Percentiles rank a stretch among this genome's conserved stretches.
Conservation (phyloP, 2,113 vertebrate species). For the Elaphurus davidianus region DNA sequence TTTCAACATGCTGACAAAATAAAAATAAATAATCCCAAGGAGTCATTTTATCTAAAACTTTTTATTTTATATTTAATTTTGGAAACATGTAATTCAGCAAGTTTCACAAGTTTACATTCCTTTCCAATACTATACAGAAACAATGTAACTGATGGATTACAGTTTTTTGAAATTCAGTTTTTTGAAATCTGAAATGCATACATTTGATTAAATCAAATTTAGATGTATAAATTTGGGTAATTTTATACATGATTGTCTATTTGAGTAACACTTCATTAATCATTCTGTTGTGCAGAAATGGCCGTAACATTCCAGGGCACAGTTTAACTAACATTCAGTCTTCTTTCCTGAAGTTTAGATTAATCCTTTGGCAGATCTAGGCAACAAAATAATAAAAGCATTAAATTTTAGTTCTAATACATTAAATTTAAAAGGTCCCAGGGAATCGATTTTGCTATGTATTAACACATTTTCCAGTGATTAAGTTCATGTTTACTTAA, state of each 20-base stretch:
- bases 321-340: neutral
- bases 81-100: neutral
- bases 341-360: neutral
- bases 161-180: neutral
- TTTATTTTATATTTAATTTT: conserved; percentile 6
- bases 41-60: neutral
- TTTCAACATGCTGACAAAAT: neutral
- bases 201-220: neutral
- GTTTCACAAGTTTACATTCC: neutral
- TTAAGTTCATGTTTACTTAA: neutral
- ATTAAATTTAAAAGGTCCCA: neutral
- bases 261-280: neutral
- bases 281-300: neutral
- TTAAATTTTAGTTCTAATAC: neutral
- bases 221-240: neutral
- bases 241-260: neutral
- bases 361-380: neutral
- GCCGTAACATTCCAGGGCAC: neutral
- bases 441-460: neutral
- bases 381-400: neutral
- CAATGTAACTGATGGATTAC: neutral
- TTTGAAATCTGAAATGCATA: neutral
- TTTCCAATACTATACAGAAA: neutral
- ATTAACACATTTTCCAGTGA: neutral
- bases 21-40: neutral